These are phyloP conservation scores for Hemichromis elongatus DNA, from an alignment of 2,113 vertebrate genomes.

Conservation along the genomic window DNA sequence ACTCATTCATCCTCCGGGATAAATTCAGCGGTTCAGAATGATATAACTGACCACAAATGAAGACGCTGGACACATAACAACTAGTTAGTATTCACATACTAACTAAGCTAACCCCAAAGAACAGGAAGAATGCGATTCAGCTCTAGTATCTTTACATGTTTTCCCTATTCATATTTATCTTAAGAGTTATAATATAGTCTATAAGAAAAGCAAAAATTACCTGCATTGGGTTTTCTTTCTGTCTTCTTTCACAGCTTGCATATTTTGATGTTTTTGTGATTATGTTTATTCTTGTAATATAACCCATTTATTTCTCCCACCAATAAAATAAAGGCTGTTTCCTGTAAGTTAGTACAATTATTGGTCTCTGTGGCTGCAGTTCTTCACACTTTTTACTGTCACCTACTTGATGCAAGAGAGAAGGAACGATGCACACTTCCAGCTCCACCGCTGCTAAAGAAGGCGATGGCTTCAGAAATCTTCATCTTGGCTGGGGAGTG, in stretches of 20 bases:
- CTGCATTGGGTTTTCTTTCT: neutral
- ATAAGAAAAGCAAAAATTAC: neutral
- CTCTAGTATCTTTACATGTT: neutral
- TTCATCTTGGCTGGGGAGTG: constrained; percentile 74
- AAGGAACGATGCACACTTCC: constrained; percentile 22
- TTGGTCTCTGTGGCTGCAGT: neutral
- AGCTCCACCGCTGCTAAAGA: constrained; percentile 64
- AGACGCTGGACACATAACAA: neutral
- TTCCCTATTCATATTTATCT: rapidly evolving
- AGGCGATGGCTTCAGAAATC: constrained; percentile 81
- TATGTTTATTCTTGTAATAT: neutral
- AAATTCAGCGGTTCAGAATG: neutral
- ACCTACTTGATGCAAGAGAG: constrained; percentile 56
- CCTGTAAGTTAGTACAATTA: neutral
- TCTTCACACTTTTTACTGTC: neutral
- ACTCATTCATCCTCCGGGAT: neutral
- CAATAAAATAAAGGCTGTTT: neutral
- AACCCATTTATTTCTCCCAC: neutral
- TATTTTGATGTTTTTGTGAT: neutral
- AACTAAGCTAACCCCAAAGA: neutral
- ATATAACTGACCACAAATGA: neutral
- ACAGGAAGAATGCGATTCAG: neutral
- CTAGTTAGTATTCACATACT: rapidly evolving
- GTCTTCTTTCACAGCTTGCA: neutral
- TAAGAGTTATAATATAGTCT: neutral